phyloP scores from a whole-genome alignment of 2,888 invertebrate genomes.

The Melipona beecheii region DNA sequence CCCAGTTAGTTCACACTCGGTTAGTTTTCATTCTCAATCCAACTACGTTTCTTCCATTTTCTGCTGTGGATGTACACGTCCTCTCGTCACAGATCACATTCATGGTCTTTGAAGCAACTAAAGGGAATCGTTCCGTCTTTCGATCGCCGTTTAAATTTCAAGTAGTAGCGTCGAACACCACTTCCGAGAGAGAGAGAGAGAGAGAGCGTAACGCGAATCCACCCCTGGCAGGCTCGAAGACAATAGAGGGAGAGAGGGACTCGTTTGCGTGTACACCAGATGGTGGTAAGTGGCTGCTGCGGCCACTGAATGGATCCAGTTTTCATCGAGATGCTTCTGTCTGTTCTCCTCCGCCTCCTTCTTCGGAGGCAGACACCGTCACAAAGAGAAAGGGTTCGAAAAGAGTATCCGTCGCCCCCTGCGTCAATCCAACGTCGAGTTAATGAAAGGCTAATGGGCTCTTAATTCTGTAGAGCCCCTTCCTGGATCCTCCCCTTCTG shows the following conservation, averaged over 20 bases:
- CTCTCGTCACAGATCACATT: not conserved
- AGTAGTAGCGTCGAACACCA: not conserved
- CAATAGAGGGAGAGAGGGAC: constrained; percentile 3
- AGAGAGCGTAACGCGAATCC: constrained; percentile 1
- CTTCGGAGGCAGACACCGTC: constrained; percentile 16
- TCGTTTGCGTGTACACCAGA: constrained; percentile 26
- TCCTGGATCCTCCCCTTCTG: constrained; percentile 18
- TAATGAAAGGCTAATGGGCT: constrained; percentile 77
- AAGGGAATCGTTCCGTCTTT: no score
- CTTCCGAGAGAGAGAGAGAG: not conserved
- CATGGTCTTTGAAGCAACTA: not conserved
- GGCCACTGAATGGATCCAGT: constrained; percentile 50
- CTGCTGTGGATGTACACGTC: no score
- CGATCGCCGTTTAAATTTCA: not conserved
- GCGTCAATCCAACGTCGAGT: constrained; percentile 60
- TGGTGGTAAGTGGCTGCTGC: constrained; percentile 50
- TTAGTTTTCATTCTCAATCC: no score
- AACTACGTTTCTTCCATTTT: not conserved
- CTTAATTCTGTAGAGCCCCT: constrained; percentile 74
- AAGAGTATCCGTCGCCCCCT: constrained; percentile 47
- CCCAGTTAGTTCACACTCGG: no score
- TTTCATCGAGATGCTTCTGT: constrained; percentile 56
- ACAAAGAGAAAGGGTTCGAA: constrained; percentile 59
- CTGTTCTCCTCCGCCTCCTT: constrained; percentile 11
- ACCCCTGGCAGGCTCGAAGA: not conserved